Percentiles rank a stretch among this genome's conserved stretches.
These are phyloP conservation scores for Drosophila lowei DNA, from an alignment of 1,140 invertebrate genomes.

Conservation along the genomic window DNA sequence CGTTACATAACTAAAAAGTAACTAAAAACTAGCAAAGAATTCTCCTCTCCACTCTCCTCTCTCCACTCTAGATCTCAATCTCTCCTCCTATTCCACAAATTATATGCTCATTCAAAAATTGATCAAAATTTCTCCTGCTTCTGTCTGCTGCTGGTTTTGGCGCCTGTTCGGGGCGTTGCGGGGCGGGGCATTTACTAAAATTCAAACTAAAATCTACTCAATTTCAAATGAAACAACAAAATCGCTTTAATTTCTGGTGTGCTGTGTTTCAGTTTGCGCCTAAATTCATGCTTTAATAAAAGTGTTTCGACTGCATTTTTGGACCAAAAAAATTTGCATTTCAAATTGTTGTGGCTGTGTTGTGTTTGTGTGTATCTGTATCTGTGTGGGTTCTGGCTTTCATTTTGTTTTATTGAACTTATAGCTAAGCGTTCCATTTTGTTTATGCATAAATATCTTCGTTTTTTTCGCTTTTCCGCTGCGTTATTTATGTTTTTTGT, in stretches of 20 bases:
- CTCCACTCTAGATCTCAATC: too few relatives aligned
- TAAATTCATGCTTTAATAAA: conserved; percentile 71
- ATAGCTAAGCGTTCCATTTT: conserved; percentile 77
- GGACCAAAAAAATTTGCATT: conserved; percentile 61
- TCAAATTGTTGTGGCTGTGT: conserved; percentile 46
- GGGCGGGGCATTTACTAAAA: conserved; percentile 64
- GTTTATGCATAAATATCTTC: conserved; percentile 78
- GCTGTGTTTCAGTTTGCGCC: conserved; percentile 31
- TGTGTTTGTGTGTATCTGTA: conserved; percentile 16
- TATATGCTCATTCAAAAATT: conserved; percentile 12
- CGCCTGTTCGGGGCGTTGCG: not conserved
- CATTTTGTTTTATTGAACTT: conserved; percentile 74
- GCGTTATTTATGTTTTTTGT: conserved; percentile 48
- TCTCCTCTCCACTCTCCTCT: conserved; percentile 10
- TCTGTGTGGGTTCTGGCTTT: conserved; percentile 40
- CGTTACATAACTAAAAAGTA: conserved; percentile 63
- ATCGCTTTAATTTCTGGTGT: conserved; percentile 33
- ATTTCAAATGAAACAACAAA: conserved; percentile 30
- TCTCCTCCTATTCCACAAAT: conserved; percentile 17
- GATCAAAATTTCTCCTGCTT: conserved; percentile 10
- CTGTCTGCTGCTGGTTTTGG: not conserved
- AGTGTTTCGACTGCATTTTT: conserved; percentile 40
- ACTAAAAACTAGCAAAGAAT: conserved; percentile 74
- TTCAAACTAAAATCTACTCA: conserved; percentile 53
- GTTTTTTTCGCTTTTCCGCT: conserved; percentile 45